Evolutionary conservation across 2,113 vertebrate genomes (phyloP), one percentile per base, ranked within the genome.

Genomic region (Piprites chloris): DNA sequence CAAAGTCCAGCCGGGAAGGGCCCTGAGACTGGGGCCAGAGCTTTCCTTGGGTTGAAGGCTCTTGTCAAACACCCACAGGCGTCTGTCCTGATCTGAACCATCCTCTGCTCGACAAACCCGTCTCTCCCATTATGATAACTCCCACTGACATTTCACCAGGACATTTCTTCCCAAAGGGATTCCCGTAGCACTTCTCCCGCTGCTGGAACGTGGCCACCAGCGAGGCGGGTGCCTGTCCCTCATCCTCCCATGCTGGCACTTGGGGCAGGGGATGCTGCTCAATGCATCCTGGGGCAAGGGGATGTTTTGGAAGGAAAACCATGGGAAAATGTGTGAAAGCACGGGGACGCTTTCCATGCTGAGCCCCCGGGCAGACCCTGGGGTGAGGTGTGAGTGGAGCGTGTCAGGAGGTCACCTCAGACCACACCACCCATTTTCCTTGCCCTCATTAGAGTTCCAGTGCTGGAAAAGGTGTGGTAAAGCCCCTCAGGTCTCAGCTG

Each of bases 51-150:
- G 16, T 74, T 56, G 47, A 41, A 50, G 59, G 2, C 21, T 24
- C 52, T 53, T 30, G 35, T 89, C 41, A 39, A 55, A 61, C 12
- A 18, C 14, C 32, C 2, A 1, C 11, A 16, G 39, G 33, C 41
- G 6, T n/a, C 41, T 5, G 23, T 77, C 52, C 35, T 41, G 59
- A 11, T 12, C 21, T 21, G 42, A 83, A 42, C 59, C 8, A 2
- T 22, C 18, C 30, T 67, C 39, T 58, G 49, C 55, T 33, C 0
- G 1, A 37, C 8, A 33, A 37, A 30, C 27, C 9, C 5, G 0
- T 42, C 42, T 55, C 41, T 53, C 14, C 35, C 11, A 7, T 44
- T 27, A 44, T 2, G 1, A 8, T 65, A 85, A 66, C 44, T 18
- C 21, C 17, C 2, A 1, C 65, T 71, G 80, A 81, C 33, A 26